phyloP scores from a whole-genome alignment of 1,140 invertebrate species.

The Spodoptera frugiperda region DNA sequence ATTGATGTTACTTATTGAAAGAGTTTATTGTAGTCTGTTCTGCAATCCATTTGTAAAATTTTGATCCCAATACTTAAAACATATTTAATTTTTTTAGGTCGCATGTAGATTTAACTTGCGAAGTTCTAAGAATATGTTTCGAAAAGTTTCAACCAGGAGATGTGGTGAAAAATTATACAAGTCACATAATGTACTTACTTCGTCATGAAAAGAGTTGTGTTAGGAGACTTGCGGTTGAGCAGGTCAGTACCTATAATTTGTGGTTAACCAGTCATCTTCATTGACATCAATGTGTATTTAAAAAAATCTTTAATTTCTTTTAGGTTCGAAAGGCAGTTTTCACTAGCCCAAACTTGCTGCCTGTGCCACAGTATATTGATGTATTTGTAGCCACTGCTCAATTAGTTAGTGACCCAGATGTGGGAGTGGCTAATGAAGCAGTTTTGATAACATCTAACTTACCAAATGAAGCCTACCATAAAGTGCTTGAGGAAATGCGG shows the following conservation, averaged over 20 bases:
- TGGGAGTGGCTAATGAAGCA: slow-evolving; percentile 87
- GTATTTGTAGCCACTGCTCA: slow-evolving; percentile 86
- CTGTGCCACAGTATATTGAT: slow-evolving; percentile 84
- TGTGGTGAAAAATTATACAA: slow-evolving; percentile 79
- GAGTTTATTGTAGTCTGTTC: neutral
- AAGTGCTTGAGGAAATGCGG: slow-evolving; percentile 84
- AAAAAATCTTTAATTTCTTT: slow-evolving; percentile 35
- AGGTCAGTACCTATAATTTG: slow-evolving; percentile 70
- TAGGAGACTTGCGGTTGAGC: slow-evolving; percentile 85
- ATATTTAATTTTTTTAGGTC: slow-evolving; percentile 70
- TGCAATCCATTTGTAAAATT: neutral
- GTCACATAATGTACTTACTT: slow-evolving; percentile 85
- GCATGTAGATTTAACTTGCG: slow-evolving; percentile 86
- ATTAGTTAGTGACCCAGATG: slow-evolving; percentile 87
- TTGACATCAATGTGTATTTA: no score
- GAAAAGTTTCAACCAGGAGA: slow-evolving; percentile 85
- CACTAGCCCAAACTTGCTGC: slow-evolving; percentile 65
- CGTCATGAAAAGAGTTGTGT: slow-evolving; percentile 85
- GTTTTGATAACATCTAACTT: slow-evolving; percentile 86
- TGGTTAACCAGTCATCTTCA: neutral
- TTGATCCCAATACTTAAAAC: neutral
- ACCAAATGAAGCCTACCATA: slow-evolving; percentile 81
- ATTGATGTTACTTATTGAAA: neutral
- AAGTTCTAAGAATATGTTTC: slow-evolving; percentile 87
- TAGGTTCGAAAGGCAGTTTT: slow-evolving; percentile 77